Conservation (phyloP, 2,113 vertebrate genomes). For the Caloenas nicobarica region DNA sequence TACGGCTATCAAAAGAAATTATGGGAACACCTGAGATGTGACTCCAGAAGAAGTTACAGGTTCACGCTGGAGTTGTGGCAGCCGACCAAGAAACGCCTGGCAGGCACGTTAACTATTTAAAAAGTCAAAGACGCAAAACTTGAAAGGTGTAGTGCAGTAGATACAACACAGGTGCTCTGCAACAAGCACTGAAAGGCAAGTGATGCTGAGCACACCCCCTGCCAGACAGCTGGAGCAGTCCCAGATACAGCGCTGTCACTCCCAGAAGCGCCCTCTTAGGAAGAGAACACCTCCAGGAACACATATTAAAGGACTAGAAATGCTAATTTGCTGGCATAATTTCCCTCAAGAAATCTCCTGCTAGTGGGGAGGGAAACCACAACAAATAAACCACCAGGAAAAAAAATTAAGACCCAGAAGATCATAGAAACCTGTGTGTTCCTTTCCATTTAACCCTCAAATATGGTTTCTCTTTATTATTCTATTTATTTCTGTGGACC, state of each 20-base stretch:
- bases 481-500: background rate
- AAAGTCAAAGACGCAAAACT: background rate
- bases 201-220: background rate
- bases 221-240: conserved; percentile 25
- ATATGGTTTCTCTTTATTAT: fast-evolving
- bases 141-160: background rate
- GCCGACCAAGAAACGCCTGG: background rate
- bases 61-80: background rate
- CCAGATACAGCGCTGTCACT: conserved; percentile 47
- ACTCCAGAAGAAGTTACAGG: background rate
- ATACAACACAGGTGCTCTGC: background rate
- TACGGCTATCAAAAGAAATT: conserved; percentile 14
- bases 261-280: conserved; percentile 62
- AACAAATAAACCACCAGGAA: too few species aligned
- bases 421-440: background rate
- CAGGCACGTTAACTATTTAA: background rate
- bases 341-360: conserved; percentile 53
- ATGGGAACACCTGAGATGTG: conserved; percentile 8
- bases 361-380: background rate
- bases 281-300: conserved; percentile 73
- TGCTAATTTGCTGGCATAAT: conserved; percentile 70
- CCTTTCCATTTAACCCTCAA: conserved; percentile 3
- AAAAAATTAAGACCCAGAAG: background rate
- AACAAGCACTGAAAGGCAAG: background rate
- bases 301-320: conserved; percentile 64